Conservation (phyloP, 2,113 vertebrate species). For the Eulemur rufifrons region DNA sequence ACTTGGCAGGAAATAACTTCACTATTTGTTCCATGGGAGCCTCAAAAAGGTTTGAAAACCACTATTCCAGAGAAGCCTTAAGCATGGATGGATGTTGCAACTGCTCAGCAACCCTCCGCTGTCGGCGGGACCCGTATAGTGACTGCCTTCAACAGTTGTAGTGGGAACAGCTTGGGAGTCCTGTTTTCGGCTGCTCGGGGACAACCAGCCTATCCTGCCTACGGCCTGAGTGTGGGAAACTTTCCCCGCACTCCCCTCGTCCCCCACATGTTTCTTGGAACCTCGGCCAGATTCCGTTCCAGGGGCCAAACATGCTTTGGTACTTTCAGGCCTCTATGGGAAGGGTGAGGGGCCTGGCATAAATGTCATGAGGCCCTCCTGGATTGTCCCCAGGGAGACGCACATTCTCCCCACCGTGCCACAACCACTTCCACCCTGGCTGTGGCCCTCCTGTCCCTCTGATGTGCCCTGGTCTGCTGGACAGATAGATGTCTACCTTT, state of each 20-base stretch:
- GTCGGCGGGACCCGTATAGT: accelerated
- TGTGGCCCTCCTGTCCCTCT: neutral
- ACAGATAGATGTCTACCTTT: neutral
- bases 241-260: neutral
- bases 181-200: neutral
- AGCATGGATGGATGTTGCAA: accelerated
- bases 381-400: neutral
- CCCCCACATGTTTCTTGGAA: neutral
- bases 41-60: neutral
- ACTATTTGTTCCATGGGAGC: neutral
- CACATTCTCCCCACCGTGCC: neutral
- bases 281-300: neutral
- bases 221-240: too few relatives aligned
- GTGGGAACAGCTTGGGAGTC: neutral
- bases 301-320: neutral
- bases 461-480: neutral
- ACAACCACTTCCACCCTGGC: neutral
- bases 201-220: neutral
- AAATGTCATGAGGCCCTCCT: neutral
- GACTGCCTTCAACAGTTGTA: neutral
- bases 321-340: neutral
- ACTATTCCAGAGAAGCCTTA: accelerated
- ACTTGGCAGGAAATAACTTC: neutral
- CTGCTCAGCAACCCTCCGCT: neutral
- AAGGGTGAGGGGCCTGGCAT: neutral